Percentiles rank a stretch among this genome's conserved stretches.
Evolutionary conservation across 2,797 vertebrate genomes (phyloP).

Genomic region (Prionace glauca): DNA sequence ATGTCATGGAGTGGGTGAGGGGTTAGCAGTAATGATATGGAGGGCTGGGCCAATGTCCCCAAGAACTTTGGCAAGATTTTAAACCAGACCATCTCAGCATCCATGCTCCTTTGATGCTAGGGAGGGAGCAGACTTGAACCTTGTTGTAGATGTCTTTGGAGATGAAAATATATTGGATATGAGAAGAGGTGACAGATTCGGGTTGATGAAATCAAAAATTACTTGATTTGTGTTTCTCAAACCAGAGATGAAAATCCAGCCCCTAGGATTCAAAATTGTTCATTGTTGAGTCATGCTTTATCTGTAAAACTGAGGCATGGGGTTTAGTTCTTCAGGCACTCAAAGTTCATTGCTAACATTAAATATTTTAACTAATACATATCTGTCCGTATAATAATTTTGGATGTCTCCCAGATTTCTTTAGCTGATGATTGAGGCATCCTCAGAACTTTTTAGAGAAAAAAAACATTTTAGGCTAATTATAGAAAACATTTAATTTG

Average conservation of each 20-base stretch:
- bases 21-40: background rate
- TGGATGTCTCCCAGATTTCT: background rate
- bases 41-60: background rate
- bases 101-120: background rate
- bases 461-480: background rate
- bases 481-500: background rate
- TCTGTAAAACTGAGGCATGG: background rate
- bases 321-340: background rate
- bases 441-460: background rate
- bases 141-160: background rate
- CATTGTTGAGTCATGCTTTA: background rate
- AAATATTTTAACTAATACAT: slow-evolving; percentile 2
- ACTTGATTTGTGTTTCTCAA: background rate
- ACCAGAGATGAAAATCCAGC: background rate
- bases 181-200: background rate
- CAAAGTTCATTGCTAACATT: background rate
- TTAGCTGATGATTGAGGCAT: background rate
- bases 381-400: background rate
- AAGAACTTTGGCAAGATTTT: background rate
- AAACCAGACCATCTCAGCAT: background rate
- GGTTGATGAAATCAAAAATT: background rate
- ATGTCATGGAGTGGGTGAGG: background rate
- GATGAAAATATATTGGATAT: background rate
- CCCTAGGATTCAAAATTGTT: background rate
- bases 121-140: background rate